Evolutionary conservation across 2,797 vertebrate species (phyloP), one percentile per base, ranked within the genome.

Genomic region (Orientallactaga sibirica): DNA sequence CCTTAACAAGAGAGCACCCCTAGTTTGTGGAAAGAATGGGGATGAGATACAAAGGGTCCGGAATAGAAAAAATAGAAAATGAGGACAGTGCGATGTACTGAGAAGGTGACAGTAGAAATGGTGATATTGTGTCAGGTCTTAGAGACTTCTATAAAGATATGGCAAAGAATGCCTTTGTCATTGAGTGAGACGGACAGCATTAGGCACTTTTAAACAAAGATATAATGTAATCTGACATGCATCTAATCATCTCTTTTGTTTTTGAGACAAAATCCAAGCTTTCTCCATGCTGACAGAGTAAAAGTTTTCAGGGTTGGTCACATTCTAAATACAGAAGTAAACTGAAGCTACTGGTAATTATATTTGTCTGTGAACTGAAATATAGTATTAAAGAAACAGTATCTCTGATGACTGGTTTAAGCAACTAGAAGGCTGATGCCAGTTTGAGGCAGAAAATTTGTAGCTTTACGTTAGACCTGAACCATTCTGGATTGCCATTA

Each of bases 241-340:
- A 75, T 62, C 73, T 61, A 80, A 29, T 66, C 12, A 90, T 71
- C 18, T 24, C 22, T 74, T 18, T 87, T 87, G 78, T 2, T 55
- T 58, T 24, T 86, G 12, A 16, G 73, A 89, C 64, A 87, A 84
- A 89, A 92, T 41, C 62, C 83, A 20, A 22, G 22, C 52, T 93
- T 82, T 20, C 37, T 12, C 43, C 11, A 1, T 77, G 27, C 22
- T 55, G 14, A 43, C 33, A 41, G 55, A n/a, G 11, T 48, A 18
- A 43, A 82, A 2, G n/a, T 91, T 22, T 74, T 64, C 12, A 88
- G 22, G 29, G 64, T 64, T 85, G 55, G 24, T 86, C 20, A 15
- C 20, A n/a, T 74, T 68, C n/a, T 73, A 41, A 86, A 58, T 75
- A 68, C 24, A 22, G 52, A 62, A 19, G 22, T 15, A 41, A 73